Evolutionary conservation across 2,113 vertebrate genomes (phyloP), one percentile per base, ranked within the genome.

Genomic region (Embiotoca jacksoni): DNA sequence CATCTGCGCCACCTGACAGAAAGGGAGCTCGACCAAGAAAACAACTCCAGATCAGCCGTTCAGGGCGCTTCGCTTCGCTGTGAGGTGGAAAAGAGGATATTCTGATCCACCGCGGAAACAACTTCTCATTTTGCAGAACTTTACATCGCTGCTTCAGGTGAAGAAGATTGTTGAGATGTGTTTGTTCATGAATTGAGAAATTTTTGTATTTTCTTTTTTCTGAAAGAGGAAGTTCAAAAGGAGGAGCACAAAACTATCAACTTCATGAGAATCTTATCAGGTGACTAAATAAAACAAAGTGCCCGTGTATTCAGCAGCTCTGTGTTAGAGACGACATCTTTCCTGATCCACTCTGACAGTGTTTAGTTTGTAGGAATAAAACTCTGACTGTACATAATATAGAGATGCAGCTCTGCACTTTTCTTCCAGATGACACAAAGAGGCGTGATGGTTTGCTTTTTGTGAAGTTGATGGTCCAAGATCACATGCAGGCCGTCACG

Each of bases 231-330:
- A 60, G 63, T 58, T 13, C n/a, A n/a, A 11, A n/a, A 6, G 9
- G 90, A 88, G 52, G 72, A 63, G 37, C 23, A 47, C 1, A 44
- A 47, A 4, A 16, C 0, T 32, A 49, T 67, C 47, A 59, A 36
- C 78, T 89, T 94, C 57, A 71, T 52, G 64, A 89, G 91, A 56
- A 85, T 91, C 36, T 30, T 83, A 30, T 94, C 94, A 88, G 93
- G 94, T 95, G 92, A 90, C 16, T 30, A 76, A 61, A 54, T n/a
- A 32, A 62, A 31, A 36, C 6, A 46, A 54, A 36, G 23, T 23
- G 23, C 23, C 23, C 23, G 23, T 68, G 7, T 52, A 16, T 31
- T 7, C 67, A 0, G 1, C 23, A 23, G 23, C 23, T 23, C 23
- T 64, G 0, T 70, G 6, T 52, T 2, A 60, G 11, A 54, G 37